Evolutionary conservation across 2,797 vertebrate genomes (phyloP).

Genomic region (Malacoraja senta): DNA sequence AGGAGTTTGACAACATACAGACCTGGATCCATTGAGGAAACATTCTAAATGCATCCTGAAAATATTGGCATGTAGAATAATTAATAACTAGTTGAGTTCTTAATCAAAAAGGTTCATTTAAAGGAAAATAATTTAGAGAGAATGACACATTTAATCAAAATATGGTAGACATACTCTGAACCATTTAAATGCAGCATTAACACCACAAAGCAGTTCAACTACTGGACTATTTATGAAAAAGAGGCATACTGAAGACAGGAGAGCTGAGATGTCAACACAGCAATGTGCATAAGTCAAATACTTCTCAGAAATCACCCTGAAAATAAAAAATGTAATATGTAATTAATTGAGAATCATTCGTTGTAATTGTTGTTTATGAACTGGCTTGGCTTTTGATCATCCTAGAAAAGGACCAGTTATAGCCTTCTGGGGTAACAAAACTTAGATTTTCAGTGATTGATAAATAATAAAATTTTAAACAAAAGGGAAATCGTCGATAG

Average conservation of each 20-base stretch:
- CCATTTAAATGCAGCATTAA: not conserved
- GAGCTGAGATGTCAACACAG: not conserved
- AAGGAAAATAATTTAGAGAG: not conserved
- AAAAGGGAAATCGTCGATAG: not conserved
- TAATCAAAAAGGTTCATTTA: not conserved
- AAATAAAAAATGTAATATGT: not conserved
- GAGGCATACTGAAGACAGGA: not conserved
- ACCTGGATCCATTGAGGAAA: slow-evolving; percentile 21
- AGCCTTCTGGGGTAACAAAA: not conserved
- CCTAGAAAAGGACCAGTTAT: not conserved
- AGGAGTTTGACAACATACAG: not conserved
- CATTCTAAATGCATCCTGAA: slow-evolving; percentile 8
- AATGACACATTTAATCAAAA: not conserved
- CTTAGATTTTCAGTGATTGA: not conserved
- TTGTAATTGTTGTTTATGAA: not conserved
- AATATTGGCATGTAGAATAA: not conserved
- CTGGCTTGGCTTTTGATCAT: not conserved
- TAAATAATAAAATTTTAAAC: not conserved
- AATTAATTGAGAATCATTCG: not conserved
- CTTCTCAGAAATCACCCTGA: not conserved
- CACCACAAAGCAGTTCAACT: not conserved
- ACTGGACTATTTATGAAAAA: not conserved
- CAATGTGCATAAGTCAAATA: not conserved
- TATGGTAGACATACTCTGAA: not conserved
- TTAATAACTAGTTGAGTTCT: not conserved